These are phyloP conservation scores for Eumerus sabulonum DNA, from an alignment of 2,888 invertebrate genomes.

Conservation along the genomic window DNA sequence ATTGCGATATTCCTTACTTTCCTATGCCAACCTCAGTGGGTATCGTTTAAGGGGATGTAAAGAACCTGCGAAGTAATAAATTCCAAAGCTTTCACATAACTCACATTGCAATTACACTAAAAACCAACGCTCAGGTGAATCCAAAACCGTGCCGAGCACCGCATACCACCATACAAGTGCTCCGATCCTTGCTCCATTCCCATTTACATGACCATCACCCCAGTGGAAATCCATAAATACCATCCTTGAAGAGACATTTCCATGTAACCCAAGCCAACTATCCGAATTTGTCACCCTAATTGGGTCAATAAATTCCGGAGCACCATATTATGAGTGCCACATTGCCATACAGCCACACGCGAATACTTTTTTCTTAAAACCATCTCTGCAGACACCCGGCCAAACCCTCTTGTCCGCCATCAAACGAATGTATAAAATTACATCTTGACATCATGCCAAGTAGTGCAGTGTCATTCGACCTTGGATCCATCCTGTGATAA, in stretches of 20 bases:
- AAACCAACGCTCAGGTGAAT: no score
- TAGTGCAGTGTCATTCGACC: conserved; percentile 38
- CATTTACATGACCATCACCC: no score
- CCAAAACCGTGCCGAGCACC: no score
- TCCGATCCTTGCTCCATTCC: no score
- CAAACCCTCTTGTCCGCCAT: conserved; percentile 7
- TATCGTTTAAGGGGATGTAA: no score
- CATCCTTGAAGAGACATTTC: neutral
- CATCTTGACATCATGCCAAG: conserved; percentile 54
- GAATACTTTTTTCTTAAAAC: no score
- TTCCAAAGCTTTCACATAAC: neutral
- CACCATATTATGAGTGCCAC: conserved; percentile 26
- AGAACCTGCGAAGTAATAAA: no score
- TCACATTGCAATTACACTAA: no score
- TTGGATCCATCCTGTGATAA: neutral
- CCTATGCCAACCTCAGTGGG: no score
- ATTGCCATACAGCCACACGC: neutral
- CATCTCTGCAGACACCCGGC: neutral
- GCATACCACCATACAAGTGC: no score
- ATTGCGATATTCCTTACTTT: no score
- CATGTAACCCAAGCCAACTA: conserved; percentile 15
- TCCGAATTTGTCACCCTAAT: conserved; percentile 44
- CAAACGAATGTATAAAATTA: conserved; percentile 35
- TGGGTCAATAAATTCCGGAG: conserved; percentile 46
- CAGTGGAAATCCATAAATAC: no score